Conservation (phyloP, 2,888 invertebrate species). For the Chrysopilus asiliformis region DNA sequence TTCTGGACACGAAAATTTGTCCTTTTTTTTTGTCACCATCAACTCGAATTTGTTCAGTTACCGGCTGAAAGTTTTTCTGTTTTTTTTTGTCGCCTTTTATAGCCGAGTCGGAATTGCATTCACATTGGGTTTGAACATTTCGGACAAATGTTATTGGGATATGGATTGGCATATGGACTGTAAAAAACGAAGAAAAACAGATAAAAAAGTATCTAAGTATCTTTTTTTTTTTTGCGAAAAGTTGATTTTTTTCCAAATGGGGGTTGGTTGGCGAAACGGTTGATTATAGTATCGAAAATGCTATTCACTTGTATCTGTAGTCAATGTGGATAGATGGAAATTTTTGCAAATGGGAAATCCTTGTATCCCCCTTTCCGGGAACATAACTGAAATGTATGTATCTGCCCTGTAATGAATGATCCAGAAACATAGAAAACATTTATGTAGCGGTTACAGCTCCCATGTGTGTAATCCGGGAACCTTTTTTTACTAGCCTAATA, state of each 20-base stretch:
- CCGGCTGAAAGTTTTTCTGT: constrained; percentile 1
- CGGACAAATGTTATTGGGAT: constrained; percentile 6
- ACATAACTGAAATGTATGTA: constrained; percentile 10
- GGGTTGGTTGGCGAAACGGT: constrained; percentile 5
- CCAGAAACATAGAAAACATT: constrained; percentile 16
- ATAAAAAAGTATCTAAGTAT: no score
- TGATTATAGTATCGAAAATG: no score
- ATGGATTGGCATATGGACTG: no score
- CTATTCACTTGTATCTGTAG: no score
- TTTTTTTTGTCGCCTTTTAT: not conserved
- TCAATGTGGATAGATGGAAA: no score
- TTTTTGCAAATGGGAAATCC: no score
- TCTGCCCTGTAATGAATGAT: constrained; percentile 14
- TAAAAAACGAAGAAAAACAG: no score
- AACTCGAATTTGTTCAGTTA: not conserved
- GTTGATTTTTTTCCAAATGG: no score
- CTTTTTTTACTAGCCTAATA: constrained; percentile 14
- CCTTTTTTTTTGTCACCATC: constrained; percentile 2
- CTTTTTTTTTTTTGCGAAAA: no score
- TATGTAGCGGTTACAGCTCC: constrained; percentile 34
- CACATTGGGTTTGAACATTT: not conserved
- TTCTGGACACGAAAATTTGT: constrained; percentile 13
- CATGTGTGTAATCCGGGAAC: constrained; percentile 32
- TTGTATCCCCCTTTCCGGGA: constrained; percentile 6
- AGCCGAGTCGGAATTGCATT: constrained; percentile 1